These are phyloP conservation scores for Lophotis ruficrista DNA, from an alignment of 2,113 vertebrate species.

Conservation along the genomic window DNA sequence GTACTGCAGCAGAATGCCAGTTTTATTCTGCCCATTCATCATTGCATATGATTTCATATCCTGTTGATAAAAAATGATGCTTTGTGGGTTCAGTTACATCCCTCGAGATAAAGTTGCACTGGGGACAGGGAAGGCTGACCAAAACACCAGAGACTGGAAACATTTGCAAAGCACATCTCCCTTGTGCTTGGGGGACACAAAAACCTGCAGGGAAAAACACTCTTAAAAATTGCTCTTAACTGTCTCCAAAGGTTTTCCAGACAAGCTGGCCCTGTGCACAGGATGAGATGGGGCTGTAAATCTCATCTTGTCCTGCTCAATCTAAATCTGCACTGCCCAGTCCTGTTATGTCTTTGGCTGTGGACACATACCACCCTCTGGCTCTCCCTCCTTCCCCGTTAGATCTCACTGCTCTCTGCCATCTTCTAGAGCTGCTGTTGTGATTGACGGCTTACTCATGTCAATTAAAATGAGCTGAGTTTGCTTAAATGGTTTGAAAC, in stretches of 20 bases:
- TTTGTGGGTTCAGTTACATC: neutral
- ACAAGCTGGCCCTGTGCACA: neutral
- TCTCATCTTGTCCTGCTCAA: neutral
- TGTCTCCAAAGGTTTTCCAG: neutral
- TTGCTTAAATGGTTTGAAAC: neutral
- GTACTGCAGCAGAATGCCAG: neutral
- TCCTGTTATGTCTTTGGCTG: neutral
- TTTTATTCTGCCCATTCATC: slow-evolving; percentile 36
- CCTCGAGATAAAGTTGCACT: neutral
- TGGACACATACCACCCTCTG: neutral
- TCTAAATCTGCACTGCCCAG: neutral
- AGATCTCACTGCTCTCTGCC: neutral
- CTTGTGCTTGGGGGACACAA: neutral
- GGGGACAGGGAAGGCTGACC: neutral
- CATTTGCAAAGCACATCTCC: neutral
- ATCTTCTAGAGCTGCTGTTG: neutral
- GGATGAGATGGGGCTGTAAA: neutral
- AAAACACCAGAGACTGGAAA: neutral
- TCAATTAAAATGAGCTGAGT: neutral
- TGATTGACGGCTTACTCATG: neutral
- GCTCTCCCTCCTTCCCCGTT: neutral
- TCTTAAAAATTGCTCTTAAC: neutral
- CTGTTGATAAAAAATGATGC: neutral
- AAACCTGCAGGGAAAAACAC: neutral
- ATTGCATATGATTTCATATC: neutral